Percentiles rank a stretch among this genome's conserved stretches.
Evolutionary conservation across 1,140 invertebrate genomes (phyloP).

Genomic region (Choristoneura fumiferana): DNA sequence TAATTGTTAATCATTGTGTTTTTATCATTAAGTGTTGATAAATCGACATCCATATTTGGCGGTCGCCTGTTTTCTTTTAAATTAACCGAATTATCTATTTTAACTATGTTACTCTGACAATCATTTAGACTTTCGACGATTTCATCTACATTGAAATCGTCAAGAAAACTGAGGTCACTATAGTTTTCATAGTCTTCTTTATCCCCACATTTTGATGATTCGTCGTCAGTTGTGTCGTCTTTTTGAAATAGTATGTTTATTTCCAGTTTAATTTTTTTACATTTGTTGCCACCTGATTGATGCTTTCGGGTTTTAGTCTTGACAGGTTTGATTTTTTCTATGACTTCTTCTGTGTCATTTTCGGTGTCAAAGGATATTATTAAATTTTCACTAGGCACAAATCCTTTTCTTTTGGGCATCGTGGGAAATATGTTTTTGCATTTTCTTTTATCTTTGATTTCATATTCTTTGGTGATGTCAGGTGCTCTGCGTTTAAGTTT

Average conservation of each 20-base stretch:
- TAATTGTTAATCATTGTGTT: not conserved
- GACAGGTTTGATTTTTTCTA: not conserved
- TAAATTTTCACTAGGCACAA: constrained; percentile 1
- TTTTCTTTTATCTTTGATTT: not conserved
- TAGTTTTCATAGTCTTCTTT: constrained; percentile 1
- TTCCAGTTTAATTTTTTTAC: constrained; percentile 13
- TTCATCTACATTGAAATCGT: constrained; percentile 54
- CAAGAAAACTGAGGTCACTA: constrained; percentile 47
- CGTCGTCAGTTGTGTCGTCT: not conserved
- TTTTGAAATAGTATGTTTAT: constrained; percentile 5
- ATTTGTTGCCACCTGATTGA: not conserved
- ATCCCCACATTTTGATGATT: not conserved
- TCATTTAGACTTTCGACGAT: constrained; percentile 46
- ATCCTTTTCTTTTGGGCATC: not conserved
- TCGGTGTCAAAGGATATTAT: constrained; percentile 3
- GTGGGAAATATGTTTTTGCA: not conserved
- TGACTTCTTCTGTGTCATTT: constrained; percentile 1
- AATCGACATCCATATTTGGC: constrained; percentile 7
- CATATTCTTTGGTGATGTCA: not conserved
- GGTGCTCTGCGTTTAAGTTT: constrained; percentile 4
- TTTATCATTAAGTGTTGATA: constrained; percentile 14
- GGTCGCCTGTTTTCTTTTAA: constrained; percentile 15
- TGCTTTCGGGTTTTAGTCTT: constrained; percentile 3
- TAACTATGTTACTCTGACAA: not conserved
- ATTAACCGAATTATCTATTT: constrained; percentile 6